These are phyloP conservation scores for Atherinomorus stipes DNA, from an alignment of 2,113 vertebrate genomes.

Conservation along the genomic window DNA sequence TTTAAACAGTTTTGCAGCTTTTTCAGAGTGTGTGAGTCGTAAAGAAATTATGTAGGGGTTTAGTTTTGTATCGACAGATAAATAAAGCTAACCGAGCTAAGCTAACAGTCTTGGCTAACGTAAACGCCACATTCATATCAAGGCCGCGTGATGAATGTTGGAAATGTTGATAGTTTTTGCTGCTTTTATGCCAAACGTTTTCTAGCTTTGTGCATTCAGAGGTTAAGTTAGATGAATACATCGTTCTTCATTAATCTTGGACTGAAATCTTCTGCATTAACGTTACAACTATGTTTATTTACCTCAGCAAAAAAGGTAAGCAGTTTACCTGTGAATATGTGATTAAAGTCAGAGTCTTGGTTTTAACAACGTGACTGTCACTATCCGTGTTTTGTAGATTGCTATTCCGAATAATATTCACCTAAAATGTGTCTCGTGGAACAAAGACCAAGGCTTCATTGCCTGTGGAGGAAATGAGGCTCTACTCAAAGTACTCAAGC, in stretches of 20 bases:
- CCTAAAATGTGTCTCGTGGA: constrained; percentile 95
- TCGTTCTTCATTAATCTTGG: neutral
- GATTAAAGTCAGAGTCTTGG: rapidly evolving
- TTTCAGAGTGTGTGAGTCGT: neutral
- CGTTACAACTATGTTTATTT: constrained; percentile 88
- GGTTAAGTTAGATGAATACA: neutral
- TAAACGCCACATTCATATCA: neutral
- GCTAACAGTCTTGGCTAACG: constrained; percentile 35
- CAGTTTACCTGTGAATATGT: neutral
- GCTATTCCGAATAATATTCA: constrained; percentile 89
- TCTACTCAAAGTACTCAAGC: constrained; percentile 92
- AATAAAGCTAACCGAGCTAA: constrained; percentile 24
- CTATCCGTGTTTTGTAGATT: constrained; percentile 81
- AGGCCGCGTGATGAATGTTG: neutral
- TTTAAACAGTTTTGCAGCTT: neutral
- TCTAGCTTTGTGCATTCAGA: neutral
- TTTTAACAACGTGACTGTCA: neutral
- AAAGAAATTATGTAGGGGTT: no score
- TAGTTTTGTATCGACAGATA: neutral
- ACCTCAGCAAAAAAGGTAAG: constrained; percentile 95
- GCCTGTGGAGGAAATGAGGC: constrained; percentile 96
- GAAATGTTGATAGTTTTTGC: neutral
- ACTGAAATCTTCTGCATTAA: neutral
- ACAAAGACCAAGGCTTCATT: constrained; percentile 95
- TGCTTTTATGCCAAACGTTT: neutral